Conservation (phyloP, 2,888 invertebrate species). For the Agonopterix arenella region DNA sequence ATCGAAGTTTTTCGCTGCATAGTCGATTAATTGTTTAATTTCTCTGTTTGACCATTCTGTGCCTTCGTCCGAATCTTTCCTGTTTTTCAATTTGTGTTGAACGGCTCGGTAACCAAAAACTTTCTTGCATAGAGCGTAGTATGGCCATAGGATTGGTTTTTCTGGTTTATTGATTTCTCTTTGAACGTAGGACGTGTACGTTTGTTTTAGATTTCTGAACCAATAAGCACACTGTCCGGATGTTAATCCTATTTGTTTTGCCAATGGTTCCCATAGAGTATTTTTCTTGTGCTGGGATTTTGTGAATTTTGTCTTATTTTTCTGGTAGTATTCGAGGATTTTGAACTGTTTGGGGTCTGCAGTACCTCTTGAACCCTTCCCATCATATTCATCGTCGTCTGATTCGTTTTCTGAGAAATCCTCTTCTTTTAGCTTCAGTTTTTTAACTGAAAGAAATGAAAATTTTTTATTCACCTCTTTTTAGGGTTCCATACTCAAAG, state of each 20-base stretch:
- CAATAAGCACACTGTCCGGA: constrained; percentile 55
- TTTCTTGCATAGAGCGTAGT: constrained; percentile 59
- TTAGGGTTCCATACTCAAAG: too few relatives aligned
- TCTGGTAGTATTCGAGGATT: constrained; percentile 58
- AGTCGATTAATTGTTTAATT: constrained; percentile 48
- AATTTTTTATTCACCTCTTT: too few relatives aligned
- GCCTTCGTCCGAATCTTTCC: constrained; percentile 36
- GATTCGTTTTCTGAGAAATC: constrained; percentile 22
- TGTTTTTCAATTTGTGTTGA: constrained; percentile 49
- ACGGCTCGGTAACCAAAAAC: constrained; percentile 60
- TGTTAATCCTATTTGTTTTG: constrained; percentile 44
- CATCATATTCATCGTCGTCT: constrained; percentile 42
- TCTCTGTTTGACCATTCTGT: constrained; percentile 58
- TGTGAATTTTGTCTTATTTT: constrained; percentile 55
- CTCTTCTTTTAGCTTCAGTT: constrained; percentile 12
- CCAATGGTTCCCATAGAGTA: constrained; percentile 44
- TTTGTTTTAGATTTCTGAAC: constrained; percentile 57
- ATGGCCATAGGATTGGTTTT: constrained; percentile 60
- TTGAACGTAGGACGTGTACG: constrained; percentile 50
- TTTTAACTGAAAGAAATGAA: too few relatives aligned
- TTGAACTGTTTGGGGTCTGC: constrained; percentile 52
- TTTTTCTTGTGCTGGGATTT: constrained; percentile 44
- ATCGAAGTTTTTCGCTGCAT: constrained; percentile 40
- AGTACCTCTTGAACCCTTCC: constrained; percentile 26
- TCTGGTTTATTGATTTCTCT: constrained; percentile 61